A percentile compares a stretch with the other conserved stretches of the same genome.
Evolutionary conservation across 1,140 invertebrate genomes (phyloP).

Genomic region (Dendrolimus kikuchii): DNA sequence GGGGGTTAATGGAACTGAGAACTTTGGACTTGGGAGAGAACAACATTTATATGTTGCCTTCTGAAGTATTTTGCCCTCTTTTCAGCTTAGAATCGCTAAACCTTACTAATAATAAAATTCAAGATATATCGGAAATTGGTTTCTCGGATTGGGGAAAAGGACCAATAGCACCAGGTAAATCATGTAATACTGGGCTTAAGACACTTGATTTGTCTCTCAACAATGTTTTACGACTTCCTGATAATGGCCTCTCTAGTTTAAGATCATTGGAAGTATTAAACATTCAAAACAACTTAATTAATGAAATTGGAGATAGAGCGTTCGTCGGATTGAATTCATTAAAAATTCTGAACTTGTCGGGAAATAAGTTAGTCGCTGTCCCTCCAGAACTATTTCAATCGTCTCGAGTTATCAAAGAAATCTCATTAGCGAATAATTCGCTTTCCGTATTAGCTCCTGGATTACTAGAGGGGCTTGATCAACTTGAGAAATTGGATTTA

Average conservation of each 20-base stretch:
- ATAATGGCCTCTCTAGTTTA: slow-evolving; percentile 80
- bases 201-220: slow-evolving; percentile 84
- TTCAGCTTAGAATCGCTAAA: slow-evolving; percentile 80
- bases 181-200: slow-evolving; percentile 79
- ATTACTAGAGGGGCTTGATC: slow-evolving; percentile 82
- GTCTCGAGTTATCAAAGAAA: slow-evolving; percentile 78
- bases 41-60: slow-evolving; percentile 84
- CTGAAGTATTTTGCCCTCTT: slow-evolving; percentile 83
- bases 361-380: slow-evolving; percentile 83
- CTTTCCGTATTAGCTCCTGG: slow-evolving; percentile 84
- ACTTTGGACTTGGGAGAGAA: slow-evolving; percentile 84
- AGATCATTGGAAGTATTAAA: slow-evolving; percentile 78
- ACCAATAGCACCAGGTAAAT: slow-evolving; percentile 75
- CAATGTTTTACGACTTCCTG: slow-evolving; percentile 78
- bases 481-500: slow-evolving; percentile 84
- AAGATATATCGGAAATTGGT: slow-evolving; percentile 81
- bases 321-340: slow-evolving; percentile 80
- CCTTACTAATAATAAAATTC: slow-evolving; percentile 84
- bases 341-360: slow-evolving; percentile 82
- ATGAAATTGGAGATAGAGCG: slow-evolving; percentile 81
- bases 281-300: slow-evolving; percentile 83
- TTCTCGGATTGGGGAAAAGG: slow-evolving; percentile 80
- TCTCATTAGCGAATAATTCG: slow-evolving; percentile 88
- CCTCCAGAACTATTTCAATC: slow-evolving; percentile 85
- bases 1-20: slow-evolving; percentile 79